Evolutionary conservation across 2,797 vertebrate species (phyloP).

Genomic region (Propithecus deckenii): DNA sequence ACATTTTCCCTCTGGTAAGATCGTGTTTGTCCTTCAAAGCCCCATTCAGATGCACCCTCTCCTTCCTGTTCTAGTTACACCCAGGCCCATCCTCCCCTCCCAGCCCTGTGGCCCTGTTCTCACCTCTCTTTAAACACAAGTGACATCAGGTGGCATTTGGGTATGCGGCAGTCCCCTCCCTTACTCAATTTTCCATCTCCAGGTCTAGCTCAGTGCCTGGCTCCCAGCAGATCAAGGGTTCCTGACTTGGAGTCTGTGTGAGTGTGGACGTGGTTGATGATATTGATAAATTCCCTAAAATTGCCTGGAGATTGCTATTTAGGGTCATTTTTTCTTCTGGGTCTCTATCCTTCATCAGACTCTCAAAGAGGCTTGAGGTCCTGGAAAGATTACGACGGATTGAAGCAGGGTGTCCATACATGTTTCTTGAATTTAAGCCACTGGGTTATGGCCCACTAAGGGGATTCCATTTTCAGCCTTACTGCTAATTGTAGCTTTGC

Average conservation of each 20-base stretch:
- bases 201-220: background rate
- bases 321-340: background rate
- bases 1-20: background rate
- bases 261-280: background rate
- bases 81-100: too few relatives aligned
- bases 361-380: background rate
- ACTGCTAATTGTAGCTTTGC: background rate
- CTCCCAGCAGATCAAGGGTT: background rate
- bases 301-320: background rate
- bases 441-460: background rate
- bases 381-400: background rate
- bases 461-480: background rate
- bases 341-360: background rate
- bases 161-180: too few relatives aligned
- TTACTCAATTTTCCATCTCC: background rate
- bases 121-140: rapidly evolving
- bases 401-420: background rate
- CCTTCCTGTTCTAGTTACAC: background rate
- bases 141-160: background rate
- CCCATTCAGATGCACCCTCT: background rate
- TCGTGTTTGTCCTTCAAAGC: background rate
- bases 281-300: background rate
- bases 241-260: background rate
- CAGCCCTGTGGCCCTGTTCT: rapidly evolving
- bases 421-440: background rate